Conservation (phyloP, 2,888 invertebrate species). For the Chironomus riparius region DNA sequence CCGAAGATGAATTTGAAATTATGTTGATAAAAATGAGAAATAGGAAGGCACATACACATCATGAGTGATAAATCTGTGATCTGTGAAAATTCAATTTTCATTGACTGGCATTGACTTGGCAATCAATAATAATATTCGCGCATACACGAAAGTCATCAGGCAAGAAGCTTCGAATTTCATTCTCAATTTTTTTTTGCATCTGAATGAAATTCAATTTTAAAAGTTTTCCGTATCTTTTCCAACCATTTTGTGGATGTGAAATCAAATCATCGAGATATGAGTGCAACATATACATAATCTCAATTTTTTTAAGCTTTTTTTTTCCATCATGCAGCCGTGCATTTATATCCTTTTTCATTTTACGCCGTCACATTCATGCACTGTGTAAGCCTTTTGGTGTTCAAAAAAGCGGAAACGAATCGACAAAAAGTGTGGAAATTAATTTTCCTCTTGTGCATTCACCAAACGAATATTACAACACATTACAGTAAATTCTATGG, state of each 20-base stretch:
- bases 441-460: conserved; percentile 6
- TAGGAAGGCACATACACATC: neutral
- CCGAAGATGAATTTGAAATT: neutral
- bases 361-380: no score
- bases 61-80: neutral
- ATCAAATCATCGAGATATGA: no score
- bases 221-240: no score
- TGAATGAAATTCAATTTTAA: no score
- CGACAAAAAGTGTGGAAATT: conserved; percentile 7
- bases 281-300: no score
- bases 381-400: neutral
- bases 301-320: no score
- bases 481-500: neutral
- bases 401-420: neutral
- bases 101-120: neutral
- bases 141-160: neutral
- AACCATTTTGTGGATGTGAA: no score
- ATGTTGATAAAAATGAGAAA: neutral
- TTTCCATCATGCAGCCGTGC: no score
- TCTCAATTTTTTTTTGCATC: neutral
- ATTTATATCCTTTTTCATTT: no score
- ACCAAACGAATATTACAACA: neutral
- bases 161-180: neutral
- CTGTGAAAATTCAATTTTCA: neutral
- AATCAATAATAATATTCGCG: neutral